Evolutionary conservation across 2,888 invertebrate genomes (phyloP).

Genomic region (Xylophagus ater): DNA sequence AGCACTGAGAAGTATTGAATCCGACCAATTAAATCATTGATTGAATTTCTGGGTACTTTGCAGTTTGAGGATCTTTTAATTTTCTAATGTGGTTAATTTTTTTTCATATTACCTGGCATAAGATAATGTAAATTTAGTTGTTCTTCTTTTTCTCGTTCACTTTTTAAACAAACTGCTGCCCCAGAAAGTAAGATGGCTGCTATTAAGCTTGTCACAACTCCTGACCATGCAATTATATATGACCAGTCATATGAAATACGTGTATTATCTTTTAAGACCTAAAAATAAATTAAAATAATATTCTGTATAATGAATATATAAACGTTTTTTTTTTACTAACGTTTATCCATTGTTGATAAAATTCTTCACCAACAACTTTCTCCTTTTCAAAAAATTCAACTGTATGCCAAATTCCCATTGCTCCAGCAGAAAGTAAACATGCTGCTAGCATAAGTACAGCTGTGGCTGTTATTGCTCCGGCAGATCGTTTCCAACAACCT

Average conservation of each 20-base stretch:
- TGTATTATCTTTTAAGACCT: constrained; percentile 78
- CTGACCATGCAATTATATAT: constrained; percentile 94
- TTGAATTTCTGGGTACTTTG: no score
- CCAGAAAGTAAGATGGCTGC: constrained; percentile 87
- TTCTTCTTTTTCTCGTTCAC: constrained; percentile 87
- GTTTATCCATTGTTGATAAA: constrained; percentile 83
- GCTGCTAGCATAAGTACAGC: constrained; percentile 51
- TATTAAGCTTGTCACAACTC: constrained; percentile 82
- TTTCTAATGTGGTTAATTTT: no score
- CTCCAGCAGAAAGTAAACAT: constrained; percentile 84
- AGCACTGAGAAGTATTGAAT: no score
- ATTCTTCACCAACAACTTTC: constrained; percentile 85
- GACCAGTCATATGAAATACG: constrained; percentile 91
- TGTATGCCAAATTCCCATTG: constrained; percentile 93
- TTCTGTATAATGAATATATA: constrained; percentile 14
- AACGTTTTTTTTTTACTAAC: constrained; percentile 41
- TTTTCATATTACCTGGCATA: constrained; percentile 73
- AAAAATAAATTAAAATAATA: constrained; percentile 24
- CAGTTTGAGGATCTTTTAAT: no score
- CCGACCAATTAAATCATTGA: no score
- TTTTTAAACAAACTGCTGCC: constrained; percentile 87
- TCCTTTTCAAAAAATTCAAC: constrained; percentile 93
- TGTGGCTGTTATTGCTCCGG: constrained; percentile 86
- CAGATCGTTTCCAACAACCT: constrained; percentile 92
- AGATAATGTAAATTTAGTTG: constrained; percentile 95